phyloP scores from a whole-genome alignment of 1,140 invertebrate species.

The Zaprionus camerounensis region DNA sequence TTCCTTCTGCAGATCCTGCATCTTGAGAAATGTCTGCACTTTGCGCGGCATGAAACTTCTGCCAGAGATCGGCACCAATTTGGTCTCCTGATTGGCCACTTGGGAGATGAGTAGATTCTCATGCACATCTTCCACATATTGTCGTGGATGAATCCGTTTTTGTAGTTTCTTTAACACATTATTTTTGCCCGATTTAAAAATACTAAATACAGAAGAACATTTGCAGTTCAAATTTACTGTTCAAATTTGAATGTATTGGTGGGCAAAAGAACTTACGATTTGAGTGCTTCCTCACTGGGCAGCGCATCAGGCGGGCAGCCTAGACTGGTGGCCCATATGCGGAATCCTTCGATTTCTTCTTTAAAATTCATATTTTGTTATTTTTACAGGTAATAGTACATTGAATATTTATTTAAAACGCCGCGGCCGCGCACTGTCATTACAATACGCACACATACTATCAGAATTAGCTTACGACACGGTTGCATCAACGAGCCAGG shows the following conservation, averaged over 20 bases:
- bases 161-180: slow-evolving; percentile 63
- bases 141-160: slow-evolving; percentile 55
- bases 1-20: slow-evolving; percentile 60
- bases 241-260: not conserved
- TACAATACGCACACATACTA: slow-evolving; percentile 5
- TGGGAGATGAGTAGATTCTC: slow-evolving; percentile 69
- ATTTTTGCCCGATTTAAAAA: slow-evolving; percentile 71
- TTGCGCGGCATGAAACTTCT: slow-evolving; percentile 64
- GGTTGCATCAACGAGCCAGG: not conserved
- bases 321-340: slow-evolving; percentile 66
- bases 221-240: not conserved
- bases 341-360: slow-evolving; percentile 61
- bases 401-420: slow-evolving; percentile 18
- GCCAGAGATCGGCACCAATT: slow-evolving; percentile 56
- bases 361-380: slow-evolving; percentile 49
- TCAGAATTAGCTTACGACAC: not conserved
- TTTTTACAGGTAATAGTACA: not conserved
- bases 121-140: slow-evolving; percentile 59
- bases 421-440: slow-evolving; percentile 19
- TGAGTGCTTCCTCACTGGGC: slow-evolving; percentile 66
- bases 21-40: slow-evolving; percentile 63
- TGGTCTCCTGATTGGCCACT: slow-evolving; percentile 56
- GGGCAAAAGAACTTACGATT: slow-evolving; percentile 54
- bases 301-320: slow-evolving; percentile 60
- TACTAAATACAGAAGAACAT: slow-evolving; percentile 30